Evolutionary conservation across 2,797 vertebrate species (phyloP), one percentile per base, ranked within the genome.

Genomic region (Cryptoblepharus egeriae): DNA sequence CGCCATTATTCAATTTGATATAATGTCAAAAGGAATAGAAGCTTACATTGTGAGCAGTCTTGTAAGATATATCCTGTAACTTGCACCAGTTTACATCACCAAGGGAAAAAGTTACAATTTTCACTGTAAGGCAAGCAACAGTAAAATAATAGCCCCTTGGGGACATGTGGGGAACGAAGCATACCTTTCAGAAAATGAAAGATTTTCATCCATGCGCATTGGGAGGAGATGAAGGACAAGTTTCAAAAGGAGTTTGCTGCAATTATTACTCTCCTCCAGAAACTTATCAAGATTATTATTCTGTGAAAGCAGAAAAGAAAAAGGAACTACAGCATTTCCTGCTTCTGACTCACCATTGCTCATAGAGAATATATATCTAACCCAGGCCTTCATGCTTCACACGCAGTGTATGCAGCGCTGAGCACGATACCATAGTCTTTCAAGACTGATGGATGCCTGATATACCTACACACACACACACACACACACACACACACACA

Each of bases 61-160:
- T 49, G 30, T 22, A 68, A 77, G 73, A 77, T 22, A 39, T 73
- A 83, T 77, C 71, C 58, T 49, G 87, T 77, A 70, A 85, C 75
- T 79, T 39, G 24, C 55, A 42, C 71, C 39, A 67, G 73, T 86
- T 89, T 69, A 65, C 77, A 71, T 85, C 85, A 79, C 88, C 52
- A 85, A 68, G 77, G 77, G n/a, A 65, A 49, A 85, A 85, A 61
- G 3, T 79, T 60, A 68, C 11, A 3, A 24, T 81, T 86, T 88
- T 85, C 73, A 90, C 45, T 84, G 74, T 77, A 86, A 90, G 82
- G 77, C 82, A 85, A 82, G 72, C 4, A 84, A n/a, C 42, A 72
- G 61, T 57, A 32, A 88, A 88, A 80, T 76, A 88, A 80, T 76
- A 57, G 1, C 42, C 75, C 12, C 84, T 85, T n/a, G 70, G 71